Percentiles rank a stretch among this genome's conserved stretches.
Evolutionary conservation across 2,113 vertebrate genomes (phyloP).

Genomic region (Tachycineta bicolor): DNA sequence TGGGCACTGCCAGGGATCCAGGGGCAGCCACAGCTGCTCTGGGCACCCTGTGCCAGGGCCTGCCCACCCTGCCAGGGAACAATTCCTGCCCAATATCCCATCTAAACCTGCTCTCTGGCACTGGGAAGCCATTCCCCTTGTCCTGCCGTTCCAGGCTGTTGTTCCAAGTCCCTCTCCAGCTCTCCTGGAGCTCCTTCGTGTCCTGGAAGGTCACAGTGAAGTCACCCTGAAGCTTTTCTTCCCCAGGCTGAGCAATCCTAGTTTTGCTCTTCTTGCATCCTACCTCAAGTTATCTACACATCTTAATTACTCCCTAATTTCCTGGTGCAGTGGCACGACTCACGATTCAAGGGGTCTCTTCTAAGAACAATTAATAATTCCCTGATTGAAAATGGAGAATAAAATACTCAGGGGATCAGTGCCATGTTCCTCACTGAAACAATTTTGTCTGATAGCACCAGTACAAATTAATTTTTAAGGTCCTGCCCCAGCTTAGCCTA

Average conservation of each 20-base stretch:
- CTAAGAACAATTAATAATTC: background rate
- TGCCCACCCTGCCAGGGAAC: background rate
- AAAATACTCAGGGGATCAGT: rapidly evolving
- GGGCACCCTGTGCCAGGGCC: background rate
- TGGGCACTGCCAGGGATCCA: background rate
- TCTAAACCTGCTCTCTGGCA: background rate
- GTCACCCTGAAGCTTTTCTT: background rate
- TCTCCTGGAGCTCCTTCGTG: background rate
- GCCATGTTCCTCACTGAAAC: background rate
- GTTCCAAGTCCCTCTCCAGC: rapidly evolving
- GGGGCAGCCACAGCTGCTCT: background rate
- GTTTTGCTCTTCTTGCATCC: background rate
- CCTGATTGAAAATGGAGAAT: background rate
- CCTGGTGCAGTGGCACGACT: background rate
- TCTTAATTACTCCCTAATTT: background rate
- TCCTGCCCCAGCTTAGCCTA: background rate
- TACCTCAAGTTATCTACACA: background rate
- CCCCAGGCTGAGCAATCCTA: background rate
- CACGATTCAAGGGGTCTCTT: background rate
- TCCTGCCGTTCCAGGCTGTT: rapidly evolving
- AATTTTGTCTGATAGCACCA: background rate
- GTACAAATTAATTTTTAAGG: background rate
- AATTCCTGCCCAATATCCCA: background rate
- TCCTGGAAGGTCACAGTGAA: rapidly evolving
- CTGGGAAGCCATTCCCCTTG: background rate